A percentile compares a stretch with the other conserved stretches of the same genome.
phyloP scores from a whole-genome alignment of 2,888 invertebrate genomes.

The Melangyna quadrimaculata region DNA sequence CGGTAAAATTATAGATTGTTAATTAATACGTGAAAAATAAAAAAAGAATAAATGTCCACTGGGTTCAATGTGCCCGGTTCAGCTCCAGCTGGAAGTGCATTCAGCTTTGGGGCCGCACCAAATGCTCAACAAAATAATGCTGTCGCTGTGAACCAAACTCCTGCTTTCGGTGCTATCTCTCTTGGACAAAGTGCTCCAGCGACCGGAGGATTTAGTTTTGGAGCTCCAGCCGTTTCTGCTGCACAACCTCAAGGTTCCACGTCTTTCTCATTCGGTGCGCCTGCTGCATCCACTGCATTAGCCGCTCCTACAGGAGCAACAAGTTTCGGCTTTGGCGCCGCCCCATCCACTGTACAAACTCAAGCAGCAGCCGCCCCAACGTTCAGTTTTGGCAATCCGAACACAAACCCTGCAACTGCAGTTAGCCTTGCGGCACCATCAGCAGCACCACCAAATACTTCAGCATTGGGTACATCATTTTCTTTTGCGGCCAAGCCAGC shows the following conservation, averaged over 20 bases:
- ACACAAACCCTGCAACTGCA: constrained; percentile 33
- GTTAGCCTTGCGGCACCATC: constrained; percentile 43
- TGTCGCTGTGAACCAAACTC: constrained; percentile 53
- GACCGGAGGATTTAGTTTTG: constrained; percentile 70
- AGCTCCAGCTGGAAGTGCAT: constrained; percentile 40
- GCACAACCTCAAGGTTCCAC: constrained; percentile 53
- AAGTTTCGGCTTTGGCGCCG: constrained; percentile 73
- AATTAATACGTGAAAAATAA: not conserved
- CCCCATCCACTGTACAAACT: constrained; percentile 16
- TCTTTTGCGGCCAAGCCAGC: constrained; percentile 76
- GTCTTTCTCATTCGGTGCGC: constrained; percentile 73
- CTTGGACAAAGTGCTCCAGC: constrained; percentile 51
- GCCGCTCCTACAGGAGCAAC: constrained; percentile 69
- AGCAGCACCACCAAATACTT: constrained; percentile 58
- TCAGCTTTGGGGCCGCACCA: constrained; percentile 73
- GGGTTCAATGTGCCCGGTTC: constrained; percentile 51
- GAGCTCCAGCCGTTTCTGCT: constrained; percentile 64
- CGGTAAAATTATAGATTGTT: not conserved
- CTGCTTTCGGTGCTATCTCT: constrained; percentile 58
- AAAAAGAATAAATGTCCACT: constrained; percentile 28
- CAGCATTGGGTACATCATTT: constrained; percentile 70
- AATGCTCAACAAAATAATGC: constrained; percentile 4
- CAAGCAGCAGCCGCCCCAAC: constrained; percentile 71
- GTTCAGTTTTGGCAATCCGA: constrained; percentile 56
- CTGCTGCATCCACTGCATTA: constrained; percentile 70